Evolutionary conservation across 2,888 invertebrate genomes (phyloP), one percentile per base, ranked within the genome.

Genomic region (Drosophila kuntzei): DNA sequence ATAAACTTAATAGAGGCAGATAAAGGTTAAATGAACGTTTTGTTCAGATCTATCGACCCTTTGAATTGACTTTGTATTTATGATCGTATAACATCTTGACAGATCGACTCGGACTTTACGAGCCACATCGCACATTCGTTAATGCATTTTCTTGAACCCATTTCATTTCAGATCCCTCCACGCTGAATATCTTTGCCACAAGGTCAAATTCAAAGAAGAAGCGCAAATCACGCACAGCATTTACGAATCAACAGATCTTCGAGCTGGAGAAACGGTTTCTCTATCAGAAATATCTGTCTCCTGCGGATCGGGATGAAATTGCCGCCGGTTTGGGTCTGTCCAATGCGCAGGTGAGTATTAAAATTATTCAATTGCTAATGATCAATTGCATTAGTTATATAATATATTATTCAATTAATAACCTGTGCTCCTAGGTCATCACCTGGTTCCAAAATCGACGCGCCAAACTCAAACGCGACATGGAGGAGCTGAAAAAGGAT

Each of bases 231-330:
- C 94, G 99, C 87, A 99, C 99, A 6, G 99, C 99, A 36, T 99
- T 99, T 93, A 98, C 98, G 67, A 99, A 99, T 93, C 98, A 98
- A 93, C 99, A 99, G 93, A 99, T 99, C 82, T 98, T 98, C 93
- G 98, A 99, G 93, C 93, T 99, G 91, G 99, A 99, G 92, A 98
- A 98, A 91, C 94, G 99, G 86, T 99, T 99, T 93, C 95, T 98
- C n/a, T 98, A 98, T 93, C 99, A 99, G 93, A 99, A 99, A 93
- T 99, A 99, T 93, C 94, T 99, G 80, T 98, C 98, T 55, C 99
- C 99, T 0, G 98, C 98, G 0, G 99, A 99, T 93, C 94, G 99
- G 73, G 99, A 99, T 93, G 98, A 99, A 91, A 98, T 99, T 76
- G 98, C 99, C 3, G 96, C 96, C 73, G 96, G 96, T 29, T 93